phyloP scores from a whole-genome alignment of 2,113 vertebrate species.

The Columba livia region DNA sequence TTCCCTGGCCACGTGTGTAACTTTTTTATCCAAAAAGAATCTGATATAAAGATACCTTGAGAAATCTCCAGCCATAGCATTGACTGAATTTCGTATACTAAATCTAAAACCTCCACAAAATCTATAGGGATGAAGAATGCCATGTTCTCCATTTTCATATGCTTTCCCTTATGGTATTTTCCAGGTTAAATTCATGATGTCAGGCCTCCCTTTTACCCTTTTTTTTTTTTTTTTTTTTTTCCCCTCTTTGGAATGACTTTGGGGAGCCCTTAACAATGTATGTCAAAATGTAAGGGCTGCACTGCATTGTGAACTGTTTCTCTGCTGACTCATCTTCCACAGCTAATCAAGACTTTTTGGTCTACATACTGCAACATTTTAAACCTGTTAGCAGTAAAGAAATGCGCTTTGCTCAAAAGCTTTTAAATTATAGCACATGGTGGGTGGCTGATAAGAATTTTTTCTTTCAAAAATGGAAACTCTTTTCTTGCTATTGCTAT shows the following conservation, averaged over 20 bases:
- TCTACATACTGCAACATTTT: slow-evolving; percentile 26
- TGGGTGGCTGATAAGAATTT: slow-evolving; percentile 57
- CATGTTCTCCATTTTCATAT: background rate
- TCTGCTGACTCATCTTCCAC: slow-evolving; percentile 45
- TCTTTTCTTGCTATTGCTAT: slow-evolving; percentile 18
- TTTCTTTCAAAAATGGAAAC: slow-evolving; percentile 20
- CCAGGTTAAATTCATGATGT: background rate
- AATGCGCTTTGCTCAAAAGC: slow-evolving; percentile 49
- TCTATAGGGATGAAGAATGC: background rate
- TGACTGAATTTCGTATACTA: background rate
- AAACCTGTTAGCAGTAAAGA: slow-evolving; percentile 47
- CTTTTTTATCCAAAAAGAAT: background rate
- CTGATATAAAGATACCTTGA: background rate
- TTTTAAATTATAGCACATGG: slow-evolving; percentile 59
- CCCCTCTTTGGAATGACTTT: slow-evolving; percentile 2
- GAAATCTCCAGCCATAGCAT: background rate
- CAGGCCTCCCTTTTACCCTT: background rate
- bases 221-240: background rate
- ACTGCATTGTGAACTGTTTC: slow-evolving; percentile 1
- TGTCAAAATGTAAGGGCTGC: slow-evolving; percentile 43
- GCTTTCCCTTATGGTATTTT: background rate
- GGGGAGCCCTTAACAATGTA: slow-evolving; percentile 13
- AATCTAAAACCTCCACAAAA: background rate
- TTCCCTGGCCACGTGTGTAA: background rate
- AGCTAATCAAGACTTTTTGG: slow-evolving; percentile 50